Percentiles rank a stretch among this genome's conserved stretches.
phyloP scores from a whole-genome alignment of 2,113 vertebrate species.

The Megaceryle maxima region DNA sequence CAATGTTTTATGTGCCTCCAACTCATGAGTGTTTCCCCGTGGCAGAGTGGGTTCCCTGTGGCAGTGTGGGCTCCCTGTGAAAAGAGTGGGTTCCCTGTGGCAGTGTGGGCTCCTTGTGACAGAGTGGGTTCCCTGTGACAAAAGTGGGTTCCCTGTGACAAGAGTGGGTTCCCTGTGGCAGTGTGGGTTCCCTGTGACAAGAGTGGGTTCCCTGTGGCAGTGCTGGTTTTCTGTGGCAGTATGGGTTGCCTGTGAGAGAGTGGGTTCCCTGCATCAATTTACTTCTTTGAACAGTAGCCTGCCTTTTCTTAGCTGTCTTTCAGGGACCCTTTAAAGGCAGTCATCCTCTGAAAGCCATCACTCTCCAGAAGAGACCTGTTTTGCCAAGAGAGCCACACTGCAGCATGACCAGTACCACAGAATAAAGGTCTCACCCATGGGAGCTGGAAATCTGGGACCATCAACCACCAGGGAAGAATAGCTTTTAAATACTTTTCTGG shows the following conservation, averaged over 20 bases:
- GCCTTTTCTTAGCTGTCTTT: not conserved
- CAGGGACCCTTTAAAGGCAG: not conserved
- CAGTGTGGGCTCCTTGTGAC: too few relatives aligned
- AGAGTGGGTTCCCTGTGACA: too few relatives aligned
- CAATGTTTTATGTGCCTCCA: not conserved
- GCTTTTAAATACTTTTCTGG: not conserved
- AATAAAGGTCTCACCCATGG: not conserved
- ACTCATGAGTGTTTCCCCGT: not conserved
- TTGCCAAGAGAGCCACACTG: rapidly evolving
- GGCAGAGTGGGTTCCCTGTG: not conserved
- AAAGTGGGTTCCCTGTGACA: not conserved
- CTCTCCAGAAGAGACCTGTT: not conserved
- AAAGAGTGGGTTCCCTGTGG: too few relatives aligned
- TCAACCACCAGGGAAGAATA: not conserved
- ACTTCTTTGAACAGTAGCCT: not conserved
- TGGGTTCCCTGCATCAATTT: not conserved
- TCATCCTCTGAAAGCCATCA: not conserved
- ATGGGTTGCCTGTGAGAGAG: too few relatives aligned
- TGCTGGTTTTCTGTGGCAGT: not conserved
- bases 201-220: too few relatives aligned
- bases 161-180: too few relatives aligned
- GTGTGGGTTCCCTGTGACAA: not conserved
- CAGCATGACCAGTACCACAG: rapidly evolving
- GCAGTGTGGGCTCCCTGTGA: too few relatives aligned
- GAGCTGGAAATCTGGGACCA: not conserved